Evolutionary conservation across 2,888 invertebrate genomes (phyloP).

Genomic region (Rhodophaea formosa): DNA sequence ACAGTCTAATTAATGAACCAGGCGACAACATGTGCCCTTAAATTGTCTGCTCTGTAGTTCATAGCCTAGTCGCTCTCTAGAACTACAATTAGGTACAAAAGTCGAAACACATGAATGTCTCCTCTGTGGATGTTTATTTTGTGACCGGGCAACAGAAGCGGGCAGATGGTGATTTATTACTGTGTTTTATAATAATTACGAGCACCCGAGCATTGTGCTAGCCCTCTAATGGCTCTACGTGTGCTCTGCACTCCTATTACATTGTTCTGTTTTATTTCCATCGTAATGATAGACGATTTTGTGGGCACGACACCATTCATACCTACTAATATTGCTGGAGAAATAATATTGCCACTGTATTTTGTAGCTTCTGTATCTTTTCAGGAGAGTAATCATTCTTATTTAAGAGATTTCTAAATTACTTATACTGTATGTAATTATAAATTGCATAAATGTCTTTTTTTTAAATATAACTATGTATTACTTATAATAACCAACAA

Average conservation of each 20-base stretch:
- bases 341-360: background rate
- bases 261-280: conserved; percentile 48
- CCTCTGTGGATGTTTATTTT: too few species aligned
- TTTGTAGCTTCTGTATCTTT: background rate
- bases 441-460: too few species aligned
- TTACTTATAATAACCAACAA: too few species aligned
- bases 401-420: too few species aligned
- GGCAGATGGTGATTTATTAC: conserved; percentile 77
- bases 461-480: too few species aligned
- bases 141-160: conserved; percentile 54
- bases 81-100: too few species aligned
- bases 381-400: conserved; percentile 17
- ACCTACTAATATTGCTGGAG: background rate
- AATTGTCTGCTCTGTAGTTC: too few species aligned
- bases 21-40: too few species aligned
- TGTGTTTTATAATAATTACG: conserved; percentile 76
- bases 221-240: conserved; percentile 48
- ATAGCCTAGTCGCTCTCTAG: too few species aligned
- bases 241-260: conserved; percentile 46
- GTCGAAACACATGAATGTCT: too few species aligned
- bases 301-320: conserved; percentile 19
- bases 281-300: conserved; percentile 41
- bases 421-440: too few species aligned
- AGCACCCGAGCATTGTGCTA: conserved; percentile 51
- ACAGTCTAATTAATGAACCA: too few species aligned